Evolutionary conservation across 2,888 invertebrate species (phyloP), one percentile per base, ranked within the genome.

Genomic region (Agriopis aurantiaria): DNA sequence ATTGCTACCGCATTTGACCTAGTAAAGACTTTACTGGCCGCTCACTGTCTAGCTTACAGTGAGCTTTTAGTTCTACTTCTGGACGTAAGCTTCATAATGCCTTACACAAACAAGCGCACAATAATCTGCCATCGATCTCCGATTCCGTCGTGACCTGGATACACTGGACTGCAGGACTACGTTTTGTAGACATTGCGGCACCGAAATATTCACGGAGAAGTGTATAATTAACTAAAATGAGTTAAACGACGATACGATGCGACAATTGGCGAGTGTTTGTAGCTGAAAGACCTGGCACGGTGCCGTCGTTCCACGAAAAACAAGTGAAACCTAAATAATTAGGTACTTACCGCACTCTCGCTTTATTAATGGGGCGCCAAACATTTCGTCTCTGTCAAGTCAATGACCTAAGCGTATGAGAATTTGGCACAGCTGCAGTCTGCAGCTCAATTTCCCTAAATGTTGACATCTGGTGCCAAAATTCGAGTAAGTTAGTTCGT

Each of bases 51-150:
- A 43, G 33, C 58, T 57, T 41, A 63, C 59, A 52, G 17, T 57
- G 48, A 45, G 33, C 63, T 63, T 62, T 49, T 45, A 59, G 58
- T 43, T 59, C 51, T 62, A 60, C 48, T 58, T 58, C 46, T 45
- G 23, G 43, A 53, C 65, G 58, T 49, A 65, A 69, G 55, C 43
- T 41, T 23, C 62, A 58, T 65, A 72, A 72, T 65, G 52, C 65
- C 8, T 66, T 64, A 59, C 60, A 61, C 64, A 69, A 72, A 72
- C 69, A 72, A 57, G 59, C 45, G 11, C 66, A 33, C 69, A 53
- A 52, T 66, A 63, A 66, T 69, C 48, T 68, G n/a, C 60, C 65
- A 72, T 72, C 66, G 66, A 69, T 69, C 72, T 65, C 69, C 63
- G 51, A 66, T 40, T 59, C 43, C 33, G 60, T 45, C 60, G 66